phyloP scores from a whole-genome alignment of 2,113 vertebrate species.

The Grus americana region DNA sequence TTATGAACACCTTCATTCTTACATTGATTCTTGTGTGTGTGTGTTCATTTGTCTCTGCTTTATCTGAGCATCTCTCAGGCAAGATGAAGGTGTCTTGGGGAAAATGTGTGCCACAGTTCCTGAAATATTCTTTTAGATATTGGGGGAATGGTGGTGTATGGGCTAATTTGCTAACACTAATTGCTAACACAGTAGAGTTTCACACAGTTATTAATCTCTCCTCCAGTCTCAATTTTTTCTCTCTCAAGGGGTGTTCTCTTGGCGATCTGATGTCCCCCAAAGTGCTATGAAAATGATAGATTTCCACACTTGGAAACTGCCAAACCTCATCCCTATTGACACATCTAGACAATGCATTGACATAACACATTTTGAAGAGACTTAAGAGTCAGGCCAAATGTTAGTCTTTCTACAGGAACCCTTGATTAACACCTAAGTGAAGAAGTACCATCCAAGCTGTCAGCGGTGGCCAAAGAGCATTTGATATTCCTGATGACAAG shows the following conservation, averaged over 20 bases:
- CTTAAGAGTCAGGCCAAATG: background rate
- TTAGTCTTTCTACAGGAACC: background rate
- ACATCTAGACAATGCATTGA: rapidly evolving
- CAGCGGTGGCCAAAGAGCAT: background rate
- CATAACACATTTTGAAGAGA: background rate
- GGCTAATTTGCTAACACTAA: background rate
- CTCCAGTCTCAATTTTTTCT: background rate
- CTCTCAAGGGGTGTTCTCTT: background rate
- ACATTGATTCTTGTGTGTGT: rapidly evolving
- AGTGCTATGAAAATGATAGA: background rate
- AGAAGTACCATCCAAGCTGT: background rate
- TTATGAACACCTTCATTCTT: background rate
- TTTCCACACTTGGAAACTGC: background rate
- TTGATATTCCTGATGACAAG: background rate
- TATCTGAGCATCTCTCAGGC: background rate
- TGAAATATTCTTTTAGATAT: background rate
- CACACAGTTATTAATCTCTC: background rate
- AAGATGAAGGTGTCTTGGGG: background rate
- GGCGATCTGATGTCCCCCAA: background rate
- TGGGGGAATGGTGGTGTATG: background rate
- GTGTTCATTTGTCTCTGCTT: background rate
- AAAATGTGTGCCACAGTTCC: background rate
- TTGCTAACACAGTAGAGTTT: background rate
- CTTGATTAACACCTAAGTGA: background rate
- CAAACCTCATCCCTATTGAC: rapidly evolving